These are phyloP conservation scores for Cylloceria caligata DNA, from an alignment of 2,888 invertebrate genomes.

Conservation along the genomic window DNA sequence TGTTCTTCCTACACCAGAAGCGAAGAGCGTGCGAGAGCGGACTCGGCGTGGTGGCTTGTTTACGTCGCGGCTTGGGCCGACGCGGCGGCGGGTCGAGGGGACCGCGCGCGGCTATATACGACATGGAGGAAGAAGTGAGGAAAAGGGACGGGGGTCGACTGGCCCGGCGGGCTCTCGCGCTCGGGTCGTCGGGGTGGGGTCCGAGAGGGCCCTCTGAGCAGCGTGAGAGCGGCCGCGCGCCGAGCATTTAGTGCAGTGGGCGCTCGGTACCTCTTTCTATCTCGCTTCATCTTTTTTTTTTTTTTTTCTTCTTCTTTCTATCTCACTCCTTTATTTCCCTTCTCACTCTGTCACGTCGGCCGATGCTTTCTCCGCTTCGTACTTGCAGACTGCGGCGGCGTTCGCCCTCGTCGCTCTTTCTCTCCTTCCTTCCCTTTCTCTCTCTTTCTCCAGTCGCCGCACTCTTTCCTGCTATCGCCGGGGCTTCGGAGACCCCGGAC, in stretches of 20 bases:
- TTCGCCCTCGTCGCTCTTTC: conserved; percentile 39
- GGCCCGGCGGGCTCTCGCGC: conserved; percentile 60
- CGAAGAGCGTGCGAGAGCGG: conserved; percentile 50
- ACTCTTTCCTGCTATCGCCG: conserved; percentile 57
- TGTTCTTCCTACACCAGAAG: conserved; percentile 19
- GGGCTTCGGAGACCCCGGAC: conserved; percentile 54
- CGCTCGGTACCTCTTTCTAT: conserved; percentile 70
- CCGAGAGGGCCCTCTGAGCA: conserved; percentile 69
- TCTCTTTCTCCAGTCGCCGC: conserved; percentile 32
- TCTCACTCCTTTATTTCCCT: conserved; percentile 55
- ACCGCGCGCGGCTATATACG: conserved; percentile 17
- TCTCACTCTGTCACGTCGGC: conserved; percentile 52
- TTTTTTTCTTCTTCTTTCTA: conserved; percentile 43
- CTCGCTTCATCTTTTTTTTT: conserved; percentile 53
- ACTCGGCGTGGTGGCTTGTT: conserved; percentile 77
- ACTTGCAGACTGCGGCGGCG: conserved; percentile 46
- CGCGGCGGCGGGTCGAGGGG: conserved; percentile 64
- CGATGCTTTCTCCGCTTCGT: conserved; percentile 56
- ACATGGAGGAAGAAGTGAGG: conserved; percentile 47
- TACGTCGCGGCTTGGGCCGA: conserved; percentile 77
- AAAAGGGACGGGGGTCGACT: conserved; percentile 66
- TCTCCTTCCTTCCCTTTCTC: conserved; percentile 10
- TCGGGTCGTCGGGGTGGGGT: conserved; percentile 67
- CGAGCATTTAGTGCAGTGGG: conserved; percentile 80
- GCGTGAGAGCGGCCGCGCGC: conserved; percentile 78